Evolutionary conservation across 1,140 invertebrate genomes (phyloP).

Genomic region (Nasonia longicornis): DNA sequence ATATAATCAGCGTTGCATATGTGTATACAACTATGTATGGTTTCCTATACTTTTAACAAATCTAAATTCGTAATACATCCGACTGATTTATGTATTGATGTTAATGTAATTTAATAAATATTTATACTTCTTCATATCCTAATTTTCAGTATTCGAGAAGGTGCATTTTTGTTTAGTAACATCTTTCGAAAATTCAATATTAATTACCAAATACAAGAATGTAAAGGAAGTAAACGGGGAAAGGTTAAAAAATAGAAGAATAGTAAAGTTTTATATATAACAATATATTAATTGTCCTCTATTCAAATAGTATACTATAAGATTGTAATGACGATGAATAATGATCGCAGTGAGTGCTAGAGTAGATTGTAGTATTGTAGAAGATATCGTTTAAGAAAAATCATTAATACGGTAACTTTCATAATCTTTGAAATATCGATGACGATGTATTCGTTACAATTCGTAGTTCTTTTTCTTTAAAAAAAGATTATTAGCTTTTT

Average conservation of each 20-base stretch:
- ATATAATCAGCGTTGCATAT: conserved; percentile 19
- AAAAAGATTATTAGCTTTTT: conserved; percentile 22
- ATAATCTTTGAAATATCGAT: conserved; percentile 46
- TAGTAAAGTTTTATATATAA: conserved; percentile 46
- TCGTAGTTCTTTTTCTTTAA: conserved; percentile 28
- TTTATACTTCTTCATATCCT: conserved; percentile 8
- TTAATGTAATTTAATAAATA: conserved; percentile 32
- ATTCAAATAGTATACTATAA: conserved; percentile 54
- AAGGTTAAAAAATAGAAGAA: conserved; percentile 18
- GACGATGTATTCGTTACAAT: conserved; percentile 42
- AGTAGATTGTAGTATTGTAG: conserved; percentile 42
- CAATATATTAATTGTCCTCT: conserved; percentile 58
- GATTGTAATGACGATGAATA: conserved; percentile 50
- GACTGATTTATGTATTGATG: conserved; percentile 9
- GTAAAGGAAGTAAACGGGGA: not conserved
- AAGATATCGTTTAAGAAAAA: conserved; percentile 45
- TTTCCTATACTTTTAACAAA: conserved; percentile 13
- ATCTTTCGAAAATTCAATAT: not conserved
- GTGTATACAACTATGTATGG: not conserved
- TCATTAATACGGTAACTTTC: conserved; percentile 48
- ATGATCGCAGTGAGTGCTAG: conserved; percentile 44
- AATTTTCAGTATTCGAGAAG: not conserved
- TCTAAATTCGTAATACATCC: conserved; percentile 9
- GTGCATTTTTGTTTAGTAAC: not conserved
- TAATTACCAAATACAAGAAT: conserved; percentile 1